Evolutionary conservation across 2,888 invertebrate genomes (phyloP), one percentile per base, ranked within the genome.

Genomic region (Oscheius sp.): DNA sequence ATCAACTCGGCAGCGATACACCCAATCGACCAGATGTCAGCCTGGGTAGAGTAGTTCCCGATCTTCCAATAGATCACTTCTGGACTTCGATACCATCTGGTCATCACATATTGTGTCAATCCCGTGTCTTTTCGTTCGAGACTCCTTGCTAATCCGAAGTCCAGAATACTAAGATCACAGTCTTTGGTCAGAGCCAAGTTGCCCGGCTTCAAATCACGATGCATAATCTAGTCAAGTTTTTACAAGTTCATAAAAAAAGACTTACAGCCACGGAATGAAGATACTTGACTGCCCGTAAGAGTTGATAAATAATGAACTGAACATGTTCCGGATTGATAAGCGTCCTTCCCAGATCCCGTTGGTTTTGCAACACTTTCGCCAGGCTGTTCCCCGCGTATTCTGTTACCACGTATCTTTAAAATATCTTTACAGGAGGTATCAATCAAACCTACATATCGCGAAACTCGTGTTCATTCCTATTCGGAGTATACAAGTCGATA

Each of bases 261-360:
- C 76, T 75, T 58, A 86, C 87, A 79, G 86, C 84, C 10, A 86
- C 88, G 0, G 87, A 87, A 76, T 88, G 88, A 42, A 88, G 83
- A 75, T 87, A 88, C 73, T 99, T 99, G 11, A 99, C 92, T 5
- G 97, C 98, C 77, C 98, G 92, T 55, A 99, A 92, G 82, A 99
- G 96, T 91, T 99, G 99, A 91, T 99, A 99, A 21, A 98, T 94
- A 86, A 99, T 92, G 90, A 98, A 99, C 90, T 97, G 96, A 1
- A 98, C 96, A 91, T 99, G 99, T 89, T 98, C 97, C 90, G 96
- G 96, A 0, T 95, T 95, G 7, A 99, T 92, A 89, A 94, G 94
- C 90, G 96, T 10, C 11, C 51, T 21, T n/a, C 72, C 70, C 2
- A 21, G 51, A 33, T 77, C 70, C 21, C 76, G 75, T 58, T 84